Percentiles rank a stretch among this genome's conserved stretches.
These are phyloP conservation scores for Falcunculus frontatus DNA, from an alignment of 2,113 vertebrate genomes.

Conservation along the genomic window DNA sequence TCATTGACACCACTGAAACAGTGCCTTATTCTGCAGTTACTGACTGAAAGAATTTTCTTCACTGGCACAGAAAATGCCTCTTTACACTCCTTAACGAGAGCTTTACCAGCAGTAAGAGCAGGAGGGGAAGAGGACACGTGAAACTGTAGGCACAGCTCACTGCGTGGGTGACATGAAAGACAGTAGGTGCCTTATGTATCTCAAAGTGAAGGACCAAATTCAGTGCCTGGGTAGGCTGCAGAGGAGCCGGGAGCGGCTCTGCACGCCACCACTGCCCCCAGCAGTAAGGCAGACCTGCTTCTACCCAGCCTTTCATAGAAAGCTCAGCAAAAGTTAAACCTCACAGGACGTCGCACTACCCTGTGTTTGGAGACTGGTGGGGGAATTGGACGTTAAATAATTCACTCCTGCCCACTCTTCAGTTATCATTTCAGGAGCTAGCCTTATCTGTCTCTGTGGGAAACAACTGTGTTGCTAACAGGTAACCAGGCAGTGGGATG, in stretches of 20 bases:
- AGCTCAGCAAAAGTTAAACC: background rate
- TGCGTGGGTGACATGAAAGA: background rate
- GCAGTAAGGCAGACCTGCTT: background rate
- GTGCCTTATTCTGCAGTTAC: background rate
- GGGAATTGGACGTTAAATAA: background rate
- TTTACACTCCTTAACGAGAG: background rate
- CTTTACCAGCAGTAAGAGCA: background rate
- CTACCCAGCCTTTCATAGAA: background rate
- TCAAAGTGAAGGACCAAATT: background rate
- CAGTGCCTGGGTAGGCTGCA: background rate
- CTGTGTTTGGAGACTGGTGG: background rate
- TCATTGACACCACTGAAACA: background rate
- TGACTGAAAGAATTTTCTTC: background rate
- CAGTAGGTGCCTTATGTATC: background rate
- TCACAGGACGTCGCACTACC: background rate
- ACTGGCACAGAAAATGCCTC: background rate
- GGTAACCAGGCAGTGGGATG: background rate
- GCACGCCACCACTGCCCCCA: accelerated
- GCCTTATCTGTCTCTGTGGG: background rate
- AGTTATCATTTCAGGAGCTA: background rate
- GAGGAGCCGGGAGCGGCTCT: background rate
- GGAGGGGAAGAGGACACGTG: background rate
- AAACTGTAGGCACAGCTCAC: background rate
- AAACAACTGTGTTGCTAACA: conserved; percentile 13
- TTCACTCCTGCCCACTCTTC: background rate